A percentile compares a stretch with the other conserved stretches of the same genome.
These are phyloP conservation scores for Tetranychus cinnabarinus DNA, from an alignment of 1,140 invertebrate species.

Conservation along the genomic window DNA sequence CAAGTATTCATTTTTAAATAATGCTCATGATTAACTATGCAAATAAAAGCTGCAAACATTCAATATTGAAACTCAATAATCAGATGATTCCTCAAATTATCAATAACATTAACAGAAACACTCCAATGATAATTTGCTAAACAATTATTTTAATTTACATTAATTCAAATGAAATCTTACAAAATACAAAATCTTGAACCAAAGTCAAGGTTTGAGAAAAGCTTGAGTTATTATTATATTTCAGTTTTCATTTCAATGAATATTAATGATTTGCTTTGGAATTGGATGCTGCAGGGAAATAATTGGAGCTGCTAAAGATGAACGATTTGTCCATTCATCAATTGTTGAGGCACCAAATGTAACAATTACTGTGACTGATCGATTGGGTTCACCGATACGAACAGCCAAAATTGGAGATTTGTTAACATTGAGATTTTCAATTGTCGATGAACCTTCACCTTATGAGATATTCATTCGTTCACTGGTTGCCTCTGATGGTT, in stretches of 20 bases:
- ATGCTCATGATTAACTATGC: too few species aligned
- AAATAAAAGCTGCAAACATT: too few species aligned
- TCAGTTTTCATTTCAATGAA: background rate
- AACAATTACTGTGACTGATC: slow-evolving; percentile 58
- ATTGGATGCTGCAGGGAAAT: background rate
- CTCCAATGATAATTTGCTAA: too few species aligned
- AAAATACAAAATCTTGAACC: too few species aligned
- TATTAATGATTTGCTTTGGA: background rate
- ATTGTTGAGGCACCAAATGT: slow-evolving; percentile 77
- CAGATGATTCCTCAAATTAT: too few species aligned
- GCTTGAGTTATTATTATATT: background rate
- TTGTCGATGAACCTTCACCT: slow-evolving; percentile 48
- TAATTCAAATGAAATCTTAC: too few species aligned
- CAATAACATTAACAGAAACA: too few species aligned
- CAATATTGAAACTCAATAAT: too few species aligned
- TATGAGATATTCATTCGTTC: slow-evolving; percentile 84
- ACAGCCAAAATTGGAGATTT: slow-evolving; percentile 29
- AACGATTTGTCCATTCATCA: slow-evolving; percentile 20
- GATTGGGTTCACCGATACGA: slow-evolving; percentile 22
- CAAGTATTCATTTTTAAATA: too few species aligned
- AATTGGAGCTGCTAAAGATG: background rate
- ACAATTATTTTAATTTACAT: too few species aligned
- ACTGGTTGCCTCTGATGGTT: slow-evolving; percentile 74
- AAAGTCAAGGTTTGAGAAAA: too few species aligned
- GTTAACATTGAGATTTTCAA: slow-evolving; percentile 66